These are phyloP conservation scores for Catagonus wagneri DNA, from an alignment of 2,113 vertebrate species.

Conservation along the genomic window DNA sequence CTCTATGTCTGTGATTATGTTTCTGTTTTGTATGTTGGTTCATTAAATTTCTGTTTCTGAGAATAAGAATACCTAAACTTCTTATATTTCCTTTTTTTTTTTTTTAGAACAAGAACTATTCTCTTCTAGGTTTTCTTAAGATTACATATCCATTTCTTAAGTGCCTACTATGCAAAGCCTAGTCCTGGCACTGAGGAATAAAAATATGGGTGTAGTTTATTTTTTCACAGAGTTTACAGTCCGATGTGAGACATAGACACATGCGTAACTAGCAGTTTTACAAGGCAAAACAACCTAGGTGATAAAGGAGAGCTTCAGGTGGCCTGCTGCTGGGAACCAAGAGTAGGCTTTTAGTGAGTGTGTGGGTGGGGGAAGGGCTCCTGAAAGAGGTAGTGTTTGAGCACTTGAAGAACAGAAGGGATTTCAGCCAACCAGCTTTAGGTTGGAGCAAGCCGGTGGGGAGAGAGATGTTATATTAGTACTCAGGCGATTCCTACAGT, in stretches of 20 bases:
- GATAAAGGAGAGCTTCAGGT: not conserved
- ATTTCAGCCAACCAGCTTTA: not conserved
- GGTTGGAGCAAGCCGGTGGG: not conserved
- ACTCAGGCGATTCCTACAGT: not conserved
- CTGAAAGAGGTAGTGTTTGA: not conserved
- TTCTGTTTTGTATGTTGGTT: no score
- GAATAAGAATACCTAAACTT: not conserved
- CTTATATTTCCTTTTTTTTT: no score
- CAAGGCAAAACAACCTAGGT: not conserved
- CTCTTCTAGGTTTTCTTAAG: slow-evolving; percentile 24
- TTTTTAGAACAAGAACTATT: not conserved
- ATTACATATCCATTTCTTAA: not conserved
- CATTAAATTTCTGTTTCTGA: no score
- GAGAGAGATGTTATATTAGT: not conserved
- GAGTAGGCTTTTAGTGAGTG: not conserved
- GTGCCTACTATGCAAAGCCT: not conserved
- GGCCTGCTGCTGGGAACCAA: not conserved
- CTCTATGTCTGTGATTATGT: no score
- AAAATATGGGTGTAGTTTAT: not conserved
- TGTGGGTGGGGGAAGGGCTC: not conserved
- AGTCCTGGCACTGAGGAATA: not conserved
- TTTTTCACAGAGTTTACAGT: not conserved
- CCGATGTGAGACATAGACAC: not conserved
- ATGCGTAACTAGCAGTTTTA: not conserved
- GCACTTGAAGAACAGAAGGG: not conserved